Evolutionary conservation across 2,888 invertebrate genomes (phyloP).

Genomic region (Drosophila mimica): DNA sequence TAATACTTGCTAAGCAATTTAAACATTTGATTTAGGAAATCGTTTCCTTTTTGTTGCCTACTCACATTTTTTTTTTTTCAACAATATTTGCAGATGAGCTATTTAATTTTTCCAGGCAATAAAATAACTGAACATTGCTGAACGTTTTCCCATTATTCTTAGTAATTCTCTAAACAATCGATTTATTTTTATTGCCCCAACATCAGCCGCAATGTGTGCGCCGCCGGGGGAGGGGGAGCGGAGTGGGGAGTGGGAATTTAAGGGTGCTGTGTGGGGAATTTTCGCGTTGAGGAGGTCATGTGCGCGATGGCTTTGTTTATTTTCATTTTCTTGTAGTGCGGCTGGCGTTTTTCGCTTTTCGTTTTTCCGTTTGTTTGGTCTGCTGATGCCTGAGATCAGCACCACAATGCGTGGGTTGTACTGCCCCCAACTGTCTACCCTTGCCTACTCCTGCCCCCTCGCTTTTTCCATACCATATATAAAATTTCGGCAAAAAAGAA

Average conservation of each 20-base stretch:
- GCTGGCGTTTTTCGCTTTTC: conserved; percentile 27
- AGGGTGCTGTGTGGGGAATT: conserved; percentile 30
- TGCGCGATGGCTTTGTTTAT: conserved; percentile 41
- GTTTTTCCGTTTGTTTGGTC: conserved; percentile 24
- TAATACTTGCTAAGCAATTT: neutral
- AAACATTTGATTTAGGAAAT: neutral
- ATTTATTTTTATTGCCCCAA: conserved; percentile 58
- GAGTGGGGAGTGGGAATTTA: neutral
- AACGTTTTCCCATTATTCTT: conserved; percentile 42
- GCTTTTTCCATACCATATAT: neutral
- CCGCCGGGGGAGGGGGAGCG: neutral
- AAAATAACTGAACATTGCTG: conserved; percentile 45
- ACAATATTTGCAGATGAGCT: conserved; percentile 12
- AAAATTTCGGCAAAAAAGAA: conserved; percentile 47
- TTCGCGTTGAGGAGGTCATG: conserved; percentile 61
- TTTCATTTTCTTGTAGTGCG: conserved; percentile 31
- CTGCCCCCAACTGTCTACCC: neutral
- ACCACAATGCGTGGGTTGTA: conserved; percentile 45
- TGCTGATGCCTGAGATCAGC: conserved; percentile 55
- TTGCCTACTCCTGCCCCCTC: neutral
- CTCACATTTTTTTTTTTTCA: neutral
- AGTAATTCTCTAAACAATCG: conserved; percentile 67
- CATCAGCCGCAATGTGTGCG: neutral
- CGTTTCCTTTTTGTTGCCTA: neutral
- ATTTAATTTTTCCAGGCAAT: conserved; percentile 46